A percentile compares a stretch with the other conserved stretches of the same genome.
Evolutionary conservation across 1,140 invertebrate species (phyloP).

Genomic region (Geopemphigus sp.): DNA sequence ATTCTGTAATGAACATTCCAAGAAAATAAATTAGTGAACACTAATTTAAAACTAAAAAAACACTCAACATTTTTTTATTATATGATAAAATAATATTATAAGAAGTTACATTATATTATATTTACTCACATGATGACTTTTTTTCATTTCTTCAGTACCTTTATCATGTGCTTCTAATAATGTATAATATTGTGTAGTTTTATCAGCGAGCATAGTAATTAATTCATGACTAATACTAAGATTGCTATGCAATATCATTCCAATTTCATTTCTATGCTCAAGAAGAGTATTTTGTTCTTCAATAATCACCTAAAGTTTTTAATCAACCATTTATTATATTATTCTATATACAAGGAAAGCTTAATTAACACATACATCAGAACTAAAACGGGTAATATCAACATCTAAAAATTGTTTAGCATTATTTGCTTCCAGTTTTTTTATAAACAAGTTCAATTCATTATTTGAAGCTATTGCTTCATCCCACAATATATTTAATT

Average conservation of each 20-base stretch:
- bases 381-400: constrained; percentile 2
- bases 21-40: background rate
- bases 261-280: constrained; percentile 46
- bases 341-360: background rate
- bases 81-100: background rate
- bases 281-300: constrained; percentile 10
- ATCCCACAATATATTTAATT: constrained; percentile 47
- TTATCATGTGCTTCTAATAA: constrained; percentile 38
- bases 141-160: constrained; percentile 44
- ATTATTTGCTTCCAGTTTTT: constrained; percentile 37
- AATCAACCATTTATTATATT: background rate
- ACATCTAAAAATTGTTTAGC: constrained; percentile 43
- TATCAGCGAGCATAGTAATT: constrained; percentile 36
- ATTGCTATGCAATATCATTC: constrained; percentile 38
- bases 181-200: constrained; percentile 37
- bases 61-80: background rate
- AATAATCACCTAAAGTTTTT: background rate
- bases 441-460: constrained; percentile 23
- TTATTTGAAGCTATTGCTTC: constrained; percentile 31
- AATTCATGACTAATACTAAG: constrained; percentile 31
- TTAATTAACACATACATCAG: constrained; percentile 1
- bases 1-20: constrained; percentile 27
- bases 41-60: background rate
- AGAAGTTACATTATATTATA: background rate
- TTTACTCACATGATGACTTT: constrained; percentile 30